Evolutionary conservation across 2,888 invertebrate species (phyloP), one percentile per base, ranked within the genome.

Genomic region (Quadroppia sp.): DNA sequence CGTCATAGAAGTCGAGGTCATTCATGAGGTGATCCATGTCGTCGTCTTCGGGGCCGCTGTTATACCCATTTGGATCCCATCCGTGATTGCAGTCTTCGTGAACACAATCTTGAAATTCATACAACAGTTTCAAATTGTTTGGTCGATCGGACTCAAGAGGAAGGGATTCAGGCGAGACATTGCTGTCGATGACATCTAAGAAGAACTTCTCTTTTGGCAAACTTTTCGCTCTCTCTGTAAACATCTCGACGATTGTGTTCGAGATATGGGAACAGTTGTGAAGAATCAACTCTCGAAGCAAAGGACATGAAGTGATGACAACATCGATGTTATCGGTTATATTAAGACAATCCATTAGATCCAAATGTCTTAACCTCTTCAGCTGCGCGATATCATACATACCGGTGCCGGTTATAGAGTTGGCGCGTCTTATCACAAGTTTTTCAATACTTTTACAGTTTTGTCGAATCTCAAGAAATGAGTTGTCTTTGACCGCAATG

Each of bases 241-340:
- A 23, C 3, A 20, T n/a, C 1, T 42, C 23, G 13, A 67, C 67
- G 2, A 20, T 32, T 40, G 13, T 6, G n/a, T 15, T 23, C 20
- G 67, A 32, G 7, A 64, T 67, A 67, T 67, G 67, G 9, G 11
- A 20, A n/a, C 67, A 67, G 20, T 32, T 64, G 36, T 64, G 64
- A 20, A 64, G 36, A 67, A 40, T 40, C 3, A 67, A n/a, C 23
- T 30, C 23, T 4, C 67, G 36, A 11, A 67, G 67, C 6, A 40
- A 9, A 9, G 67, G 67, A 40, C 40, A 42, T 1, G 20, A 20
- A 40, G 36, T 67, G 23, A 67, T 67, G 13, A 67, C 40, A 23
- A 67, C 42, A 1, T 42, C 67, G 1, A 42, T 42, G 7, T 36
- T 9, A 42, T 67, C 67, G 20, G 23, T 23, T 7, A 67, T 67